Base-by-base conservation (phyloP, 2,797 vertebrate species). In the Poecilia gillii region DNA sequence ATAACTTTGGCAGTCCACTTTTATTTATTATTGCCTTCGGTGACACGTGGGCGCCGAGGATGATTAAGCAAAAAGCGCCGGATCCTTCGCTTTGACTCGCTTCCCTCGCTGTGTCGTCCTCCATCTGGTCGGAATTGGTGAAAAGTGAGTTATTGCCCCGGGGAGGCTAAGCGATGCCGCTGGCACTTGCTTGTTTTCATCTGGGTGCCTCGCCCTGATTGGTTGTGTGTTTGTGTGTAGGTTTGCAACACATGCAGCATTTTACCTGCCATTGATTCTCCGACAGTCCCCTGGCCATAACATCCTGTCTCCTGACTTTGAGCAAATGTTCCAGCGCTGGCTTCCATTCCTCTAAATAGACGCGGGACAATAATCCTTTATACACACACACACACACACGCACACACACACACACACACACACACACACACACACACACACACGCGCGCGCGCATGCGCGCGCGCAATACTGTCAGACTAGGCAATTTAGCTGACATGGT, bases 31-130 rank as follows among this genome's bases (percentile, higher is more conserved):
- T 74, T 53, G 81, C 81, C 77, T 73, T 86, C 83, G 77, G 73
- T 89, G 92, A 91, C 90, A 78, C 86, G 64, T 78, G 25, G 33
- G 53, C 51, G 79, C 76, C 73, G 83, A 75, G 75, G 74, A 46
- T 90, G 90, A 94, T 92, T 90, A 91, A 89, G 80, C 82, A 92
- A 81, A 91, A 89, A 87, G 91, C 81, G 72, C 74, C 76, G 57
- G 75, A 49, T 81, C 64, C 82, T 73, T 72, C 41, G 80, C 89
- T 87, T 41, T 76, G 78, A 90, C 87, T 82, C 81, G 16, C 73
- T 49, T 84, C 57, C 80, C 49, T 75, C 5, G 55, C 79, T 14
- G 66, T 73, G 49, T 80, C 79, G 41, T 83, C 81, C 71, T 86
- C 81, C 89, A 81, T 88, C 84, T 86, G 84, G 79, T 87, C 77